Conservation (phyloP, 2,113 vertebrate species). For the Lepus americanus region DNA sequence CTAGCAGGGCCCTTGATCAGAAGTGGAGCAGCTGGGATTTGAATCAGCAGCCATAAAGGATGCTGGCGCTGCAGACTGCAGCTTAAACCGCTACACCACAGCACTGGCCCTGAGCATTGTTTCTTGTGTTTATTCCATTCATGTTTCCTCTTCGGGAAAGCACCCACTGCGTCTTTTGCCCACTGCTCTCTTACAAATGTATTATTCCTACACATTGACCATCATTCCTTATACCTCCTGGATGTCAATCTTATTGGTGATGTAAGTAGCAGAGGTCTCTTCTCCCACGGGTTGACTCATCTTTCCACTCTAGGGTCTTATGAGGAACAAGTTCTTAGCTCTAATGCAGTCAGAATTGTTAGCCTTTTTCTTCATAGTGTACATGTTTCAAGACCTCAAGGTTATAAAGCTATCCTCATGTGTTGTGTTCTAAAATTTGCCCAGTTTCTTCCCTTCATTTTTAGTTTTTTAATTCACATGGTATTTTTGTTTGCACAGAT, state of each 20-base stretch:
- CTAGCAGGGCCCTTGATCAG: too few relatives aligned
- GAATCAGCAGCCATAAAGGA: too few relatives aligned
- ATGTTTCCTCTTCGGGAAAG: constrained; percentile 38
- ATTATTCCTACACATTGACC: not conserved
- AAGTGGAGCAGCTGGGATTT: too few relatives aligned
- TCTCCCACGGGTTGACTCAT: not conserved
- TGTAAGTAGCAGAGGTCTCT: not conserved
- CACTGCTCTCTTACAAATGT: not conserved
- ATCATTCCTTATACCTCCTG: not conserved
- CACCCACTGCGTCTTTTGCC: not conserved
- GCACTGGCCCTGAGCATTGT: not conserved
- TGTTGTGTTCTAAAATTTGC: not conserved
- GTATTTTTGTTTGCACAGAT: not conserved
- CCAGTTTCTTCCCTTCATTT: not conserved
- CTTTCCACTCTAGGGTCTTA: constrained; percentile 30
- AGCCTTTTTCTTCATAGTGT: constrained; percentile 3
- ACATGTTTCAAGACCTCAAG: not conserved
- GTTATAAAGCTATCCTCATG: not conserved
- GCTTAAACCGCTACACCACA: too few relatives aligned
- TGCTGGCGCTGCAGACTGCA: too few relatives aligned
- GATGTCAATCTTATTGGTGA: not conserved
- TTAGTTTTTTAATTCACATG: constrained; percentile 17
- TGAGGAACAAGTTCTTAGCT: constrained; percentile 2
- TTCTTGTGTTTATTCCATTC: constrained; percentile 10
- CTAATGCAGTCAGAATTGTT: not conserved